phyloP scores from a whole-genome alignment of 2,113 vertebrate species.

The Gymnobelideus leadbeateri region DNA sequence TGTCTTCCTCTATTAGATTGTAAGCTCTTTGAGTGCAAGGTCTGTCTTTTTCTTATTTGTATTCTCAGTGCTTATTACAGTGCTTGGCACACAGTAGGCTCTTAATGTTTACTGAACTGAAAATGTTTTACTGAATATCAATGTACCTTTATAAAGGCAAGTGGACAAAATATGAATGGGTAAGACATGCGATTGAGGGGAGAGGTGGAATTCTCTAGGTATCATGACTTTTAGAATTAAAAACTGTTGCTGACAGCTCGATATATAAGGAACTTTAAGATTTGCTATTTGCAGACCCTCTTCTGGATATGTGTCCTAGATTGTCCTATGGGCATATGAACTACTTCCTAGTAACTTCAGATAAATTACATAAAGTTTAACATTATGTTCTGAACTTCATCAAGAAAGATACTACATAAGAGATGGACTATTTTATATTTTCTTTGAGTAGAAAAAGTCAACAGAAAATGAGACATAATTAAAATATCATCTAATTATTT shows the following conservation, averaged over 20 bases:
- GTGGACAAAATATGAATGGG: neutral
- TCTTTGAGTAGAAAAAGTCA: slow-evolving; percentile 22
- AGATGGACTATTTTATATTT: neutral
- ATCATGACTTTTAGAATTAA: slow-evolving; percentile 5
- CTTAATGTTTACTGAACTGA: neutral
- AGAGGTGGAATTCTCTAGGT: neutral
- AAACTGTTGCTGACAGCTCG: neutral
- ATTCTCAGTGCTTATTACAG: neutral
- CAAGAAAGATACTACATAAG: slow-evolving; percentile 32
- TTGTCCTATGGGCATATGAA: neutral
- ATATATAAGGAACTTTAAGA: neutral
- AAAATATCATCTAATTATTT: slow-evolving; percentile 45
- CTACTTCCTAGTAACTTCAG: neutral
- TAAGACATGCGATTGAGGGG: neutral
- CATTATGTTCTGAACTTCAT: neutral
- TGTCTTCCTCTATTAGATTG: neutral
- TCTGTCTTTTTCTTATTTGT: neutral
- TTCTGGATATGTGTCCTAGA: neutral
- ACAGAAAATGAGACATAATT: neutral
- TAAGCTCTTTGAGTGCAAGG: neutral
- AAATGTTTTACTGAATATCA: neutral
- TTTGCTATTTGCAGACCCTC: neutral
- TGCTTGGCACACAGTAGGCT: neutral
- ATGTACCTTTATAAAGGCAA: neutral
- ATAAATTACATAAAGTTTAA: neutral